Percentiles rank a stretch among this genome's conserved stretches.
Evolutionary conservation across 92 coral and sea anemone species (phyloP).

Genomic region (Anthopleura xanthogrammica): DNA sequence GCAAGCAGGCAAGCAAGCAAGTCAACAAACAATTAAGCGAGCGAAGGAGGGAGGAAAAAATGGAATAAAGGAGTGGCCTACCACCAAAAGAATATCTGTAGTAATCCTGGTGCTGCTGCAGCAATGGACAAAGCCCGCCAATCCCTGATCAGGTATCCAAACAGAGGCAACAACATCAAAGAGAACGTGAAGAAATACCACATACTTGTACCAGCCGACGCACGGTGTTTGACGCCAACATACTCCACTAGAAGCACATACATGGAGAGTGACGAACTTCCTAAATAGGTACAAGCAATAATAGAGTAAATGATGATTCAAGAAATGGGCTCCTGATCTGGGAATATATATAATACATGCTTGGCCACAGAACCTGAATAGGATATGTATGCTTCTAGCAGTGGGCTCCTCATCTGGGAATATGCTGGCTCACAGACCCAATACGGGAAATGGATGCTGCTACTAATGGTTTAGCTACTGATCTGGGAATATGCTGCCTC

Average conservation of each 20-base stretch:
- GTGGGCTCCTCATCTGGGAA: too few species aligned
- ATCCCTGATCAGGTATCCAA: conserved; percentile 44
- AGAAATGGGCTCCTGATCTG: not conserved
- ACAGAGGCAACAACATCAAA: conserved; percentile 31
- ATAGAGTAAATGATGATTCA: not conserved
- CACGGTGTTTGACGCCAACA: conserved; percentile 47
- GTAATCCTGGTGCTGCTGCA: conserved; percentile 45
- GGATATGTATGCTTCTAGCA: too few species aligned
- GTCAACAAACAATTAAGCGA: too few species aligned
- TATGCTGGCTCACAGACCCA: too few species aligned
- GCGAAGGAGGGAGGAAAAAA: too few species aligned
- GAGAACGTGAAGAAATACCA: conserved; percentile 37
- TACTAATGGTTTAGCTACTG: too few species aligned
- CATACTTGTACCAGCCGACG: conserved; percentile 28
- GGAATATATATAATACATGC: not conserved
- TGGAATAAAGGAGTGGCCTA: not conserved
- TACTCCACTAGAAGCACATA: conserved; percentile 40
- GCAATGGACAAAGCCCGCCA: conserved; percentile 53
- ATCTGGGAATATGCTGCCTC: too few species aligned
- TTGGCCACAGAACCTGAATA: too few species aligned
- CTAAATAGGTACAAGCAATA: not conserved
- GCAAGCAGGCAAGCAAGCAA: too few species aligned
- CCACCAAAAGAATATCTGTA: conserved; percentile 55
- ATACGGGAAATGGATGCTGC: too few species aligned
- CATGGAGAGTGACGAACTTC: conserved; percentile 22